Conservation (phyloP, 64 coral and sea anemone species). For the Dendrophyllia cribrosa region DNA sequence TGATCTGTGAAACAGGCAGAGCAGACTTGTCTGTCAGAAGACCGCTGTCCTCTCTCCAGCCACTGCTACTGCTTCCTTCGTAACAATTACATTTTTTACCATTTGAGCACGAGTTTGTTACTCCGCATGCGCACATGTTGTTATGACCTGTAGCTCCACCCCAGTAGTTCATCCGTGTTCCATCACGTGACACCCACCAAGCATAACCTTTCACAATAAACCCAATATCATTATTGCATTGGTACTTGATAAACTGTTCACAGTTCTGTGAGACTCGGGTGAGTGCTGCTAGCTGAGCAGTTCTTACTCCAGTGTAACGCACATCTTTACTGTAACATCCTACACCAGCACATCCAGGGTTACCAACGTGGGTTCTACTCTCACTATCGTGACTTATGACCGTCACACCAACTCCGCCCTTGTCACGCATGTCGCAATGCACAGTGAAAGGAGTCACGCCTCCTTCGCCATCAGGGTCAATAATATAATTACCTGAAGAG, state of each 20-base stretch:
- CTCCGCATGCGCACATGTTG: neutral
- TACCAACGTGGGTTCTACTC: neutral
- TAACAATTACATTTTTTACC: neutral
- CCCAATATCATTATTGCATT: neutral
- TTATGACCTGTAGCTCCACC: neutral
- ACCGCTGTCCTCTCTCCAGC: slow-evolving; percentile 12
- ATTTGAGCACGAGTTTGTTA: neutral
- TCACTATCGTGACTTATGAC: slow-evolving; percentile 33
- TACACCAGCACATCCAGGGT: neutral
- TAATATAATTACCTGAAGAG: slow-evolving; percentile 8
- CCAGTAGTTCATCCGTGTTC: neutral
- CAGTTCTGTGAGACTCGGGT: slow-evolving; percentile 1
- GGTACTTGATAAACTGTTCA: slow-evolving; percentile 24
- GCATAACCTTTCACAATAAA: neutral
- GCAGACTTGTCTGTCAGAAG: neutral
- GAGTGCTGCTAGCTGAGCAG: neutral
- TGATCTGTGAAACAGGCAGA: slow-evolving; percentile 1
- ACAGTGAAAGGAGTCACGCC: slow-evolving; percentile 34
- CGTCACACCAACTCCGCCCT: slow-evolving; percentile 40
- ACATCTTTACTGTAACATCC: neutral
- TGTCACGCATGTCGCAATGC: slow-evolving; percentile 55
- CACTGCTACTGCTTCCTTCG: no score
- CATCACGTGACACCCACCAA: neutral
- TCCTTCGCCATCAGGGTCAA: slow-evolving; percentile 38
- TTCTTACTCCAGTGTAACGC: neutral